Conservation (phyloP, 2,113 vertebrate genomes). For the Corynorhinus townsendii region DNA sequence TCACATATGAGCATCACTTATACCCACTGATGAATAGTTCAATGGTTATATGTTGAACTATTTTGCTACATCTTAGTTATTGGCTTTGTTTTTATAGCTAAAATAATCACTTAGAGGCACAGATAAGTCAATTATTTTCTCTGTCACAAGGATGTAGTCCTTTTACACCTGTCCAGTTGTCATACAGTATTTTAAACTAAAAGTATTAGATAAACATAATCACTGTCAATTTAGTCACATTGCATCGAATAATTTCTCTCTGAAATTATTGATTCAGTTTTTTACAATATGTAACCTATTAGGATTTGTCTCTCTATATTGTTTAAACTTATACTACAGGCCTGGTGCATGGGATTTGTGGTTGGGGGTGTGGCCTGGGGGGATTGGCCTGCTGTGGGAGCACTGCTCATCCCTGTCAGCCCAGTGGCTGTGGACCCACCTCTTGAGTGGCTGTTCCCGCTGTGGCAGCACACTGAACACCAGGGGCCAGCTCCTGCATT, state of each 20-base stretch:
- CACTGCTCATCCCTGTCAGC: too few relatives aligned
- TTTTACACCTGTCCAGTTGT: background rate
- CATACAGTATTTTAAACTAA: background rate
- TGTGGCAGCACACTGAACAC: too few relatives aligned
- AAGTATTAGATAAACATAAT: background rate
- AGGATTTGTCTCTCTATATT: background rate
- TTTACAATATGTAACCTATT: background rate
- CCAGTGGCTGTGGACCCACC: too few relatives aligned
- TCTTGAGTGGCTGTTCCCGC: too few relatives aligned
- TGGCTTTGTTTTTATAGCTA: slow-evolving; percentile 11
- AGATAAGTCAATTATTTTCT: slow-evolving; percentile 21
- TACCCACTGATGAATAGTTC: background rate
- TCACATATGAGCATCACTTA: background rate
- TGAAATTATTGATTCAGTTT: background rate
- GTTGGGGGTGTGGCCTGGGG: too few relatives aligned
- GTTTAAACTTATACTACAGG: background rate
- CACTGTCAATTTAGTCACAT: background rate
- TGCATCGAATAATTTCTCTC: background rate
- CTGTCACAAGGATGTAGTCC: background rate
- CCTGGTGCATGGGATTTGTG: too few relatives aligned
- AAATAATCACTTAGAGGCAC: background rate
- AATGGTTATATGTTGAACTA: background rate
- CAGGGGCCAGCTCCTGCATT: too few relatives aligned
- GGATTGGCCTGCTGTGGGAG: too few relatives aligned
- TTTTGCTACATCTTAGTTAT: background rate